Percentiles rank a stretch among this genome's conserved stretches.
phyloP scores from a whole-genome alignment of 2,888 invertebrate species.

The Aelia acuminata region DNA sequence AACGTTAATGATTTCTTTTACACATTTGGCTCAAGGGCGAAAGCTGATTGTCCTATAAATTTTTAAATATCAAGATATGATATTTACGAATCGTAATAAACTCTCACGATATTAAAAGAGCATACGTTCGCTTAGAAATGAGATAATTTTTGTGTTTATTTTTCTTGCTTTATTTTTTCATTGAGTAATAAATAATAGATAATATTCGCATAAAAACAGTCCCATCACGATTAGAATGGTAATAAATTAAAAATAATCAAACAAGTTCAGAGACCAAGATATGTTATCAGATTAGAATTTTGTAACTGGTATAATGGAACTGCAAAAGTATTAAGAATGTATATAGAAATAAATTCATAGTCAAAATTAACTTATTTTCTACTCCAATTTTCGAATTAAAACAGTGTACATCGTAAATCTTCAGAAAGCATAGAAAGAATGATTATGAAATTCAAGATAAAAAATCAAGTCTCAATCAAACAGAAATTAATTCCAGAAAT shows the following conservation, averaged over 20 bases:
- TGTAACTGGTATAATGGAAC: background rate
- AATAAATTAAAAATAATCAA: constrained; percentile 33
- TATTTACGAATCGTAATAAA: background rate
- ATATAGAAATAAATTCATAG: too few relatives aligned
- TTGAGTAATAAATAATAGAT: constrained; percentile 11
- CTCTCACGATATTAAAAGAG: background rate
- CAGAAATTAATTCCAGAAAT: too few relatives aligned
- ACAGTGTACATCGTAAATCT: too few relatives aligned
- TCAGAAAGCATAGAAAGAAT: too few relatives aligned
- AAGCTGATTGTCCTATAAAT: background rate
- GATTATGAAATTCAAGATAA: too few relatives aligned
- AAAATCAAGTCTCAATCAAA: too few relatives aligned
- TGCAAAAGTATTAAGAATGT: background rate
- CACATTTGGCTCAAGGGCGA: background rate
- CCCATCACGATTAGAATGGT: background rate
- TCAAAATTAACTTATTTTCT: background rate
- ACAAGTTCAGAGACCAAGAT: constrained; percentile 22
- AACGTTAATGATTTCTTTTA: constrained; percentile 20
- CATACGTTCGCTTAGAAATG: background rate
- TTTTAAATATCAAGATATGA: background rate
- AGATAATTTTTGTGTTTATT: background rate
- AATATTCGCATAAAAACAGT: constrained; percentile 5
- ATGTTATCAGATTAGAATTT: constrained; percentile 20
- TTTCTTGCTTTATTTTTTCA: background rate
- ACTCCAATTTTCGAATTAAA: too few relatives aligned